A percentile compares a stretch with the other conserved stretches of the same genome.
Conservation (phyloP, 2,113 vertebrate genomes). For the Columbina picui region DNA sequence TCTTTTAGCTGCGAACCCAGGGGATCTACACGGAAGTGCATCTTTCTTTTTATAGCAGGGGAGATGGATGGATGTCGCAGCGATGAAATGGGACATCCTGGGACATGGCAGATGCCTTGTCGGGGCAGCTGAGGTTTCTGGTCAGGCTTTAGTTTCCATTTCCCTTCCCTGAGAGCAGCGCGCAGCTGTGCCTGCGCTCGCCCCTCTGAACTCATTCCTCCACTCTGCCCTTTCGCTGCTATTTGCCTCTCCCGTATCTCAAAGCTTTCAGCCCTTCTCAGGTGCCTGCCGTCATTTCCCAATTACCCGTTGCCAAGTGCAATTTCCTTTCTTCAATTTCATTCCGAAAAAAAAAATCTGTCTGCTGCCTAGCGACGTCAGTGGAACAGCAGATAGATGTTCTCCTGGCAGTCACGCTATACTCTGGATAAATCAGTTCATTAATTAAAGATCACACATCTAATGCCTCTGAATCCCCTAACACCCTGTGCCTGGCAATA, state of each 20-base stretch:
- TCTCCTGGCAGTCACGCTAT: neutral
- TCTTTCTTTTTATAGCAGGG: slow-evolving; percentile 33
- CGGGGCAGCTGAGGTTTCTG: neutral
- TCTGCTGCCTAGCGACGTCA: neutral
- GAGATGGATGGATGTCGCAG: neutral
- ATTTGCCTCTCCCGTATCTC: neutral
- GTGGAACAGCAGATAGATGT: neutral
- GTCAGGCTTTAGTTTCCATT: neutral
- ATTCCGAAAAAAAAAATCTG: neutral
- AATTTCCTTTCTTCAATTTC: slow-evolving; percentile 44
- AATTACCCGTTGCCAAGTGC: neutral
- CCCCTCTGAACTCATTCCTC: neutral
- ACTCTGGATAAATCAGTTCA: neutral
- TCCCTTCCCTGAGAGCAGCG: neutral
- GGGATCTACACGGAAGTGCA: slow-evolving; percentile 2
- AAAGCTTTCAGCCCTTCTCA: slow-evolving; percentile 19
- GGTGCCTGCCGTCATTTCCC: neutral
- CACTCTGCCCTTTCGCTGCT: slow-evolving; percentile 24
- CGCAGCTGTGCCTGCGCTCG: neutral
- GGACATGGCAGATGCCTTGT: neutral
- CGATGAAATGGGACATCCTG: slow-evolving; percentile 28
- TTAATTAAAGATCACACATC: neutral
- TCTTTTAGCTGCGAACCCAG: neutral
- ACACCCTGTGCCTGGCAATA: neutral
- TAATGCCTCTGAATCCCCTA: neutral